Evolutionary conservation across 2,797 vertebrate species (phyloP).

Genomic region (Poeciliopsis gracilis): DNA sequence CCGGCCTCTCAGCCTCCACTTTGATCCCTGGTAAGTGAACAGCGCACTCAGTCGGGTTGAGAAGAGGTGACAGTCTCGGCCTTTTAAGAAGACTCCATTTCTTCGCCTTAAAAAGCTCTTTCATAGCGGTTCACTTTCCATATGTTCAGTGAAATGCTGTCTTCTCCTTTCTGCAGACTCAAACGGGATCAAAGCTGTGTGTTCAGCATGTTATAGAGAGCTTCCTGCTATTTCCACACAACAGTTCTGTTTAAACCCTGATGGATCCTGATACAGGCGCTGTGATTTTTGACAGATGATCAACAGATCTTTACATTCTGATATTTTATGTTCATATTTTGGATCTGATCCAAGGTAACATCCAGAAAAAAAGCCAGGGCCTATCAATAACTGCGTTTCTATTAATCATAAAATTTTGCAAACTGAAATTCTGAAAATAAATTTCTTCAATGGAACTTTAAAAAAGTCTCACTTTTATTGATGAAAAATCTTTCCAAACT

Average conservation of each 20-base stretch:
- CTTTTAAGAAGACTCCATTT: conserved; percentile 10
- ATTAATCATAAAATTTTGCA: no score
- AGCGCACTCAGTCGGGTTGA: background rate
- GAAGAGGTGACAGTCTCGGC: conserved; percentile 18
- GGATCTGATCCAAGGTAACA: background rate
- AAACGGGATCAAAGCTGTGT: background rate
- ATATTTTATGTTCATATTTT: background rate
- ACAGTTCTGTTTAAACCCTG: background rate
- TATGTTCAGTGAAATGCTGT: conserved; percentile 3
- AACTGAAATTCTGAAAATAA: no score
- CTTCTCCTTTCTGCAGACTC: background rate
- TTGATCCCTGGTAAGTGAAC: conserved; percentile 7
- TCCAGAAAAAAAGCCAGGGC: background rate
- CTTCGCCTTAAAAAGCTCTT: conserved; percentile 14
- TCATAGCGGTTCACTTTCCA: conserved; percentile 2
- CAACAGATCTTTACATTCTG: background rate
- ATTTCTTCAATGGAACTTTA: no score
- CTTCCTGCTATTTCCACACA: background rate
- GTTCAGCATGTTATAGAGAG: background rate
- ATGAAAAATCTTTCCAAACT: background rate
- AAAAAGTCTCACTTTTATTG: no score
- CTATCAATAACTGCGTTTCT: no score
- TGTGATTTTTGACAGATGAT: background rate
- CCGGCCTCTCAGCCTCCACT: conserved; percentile 9
- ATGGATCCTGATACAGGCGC: background rate